Evolutionary conservation across 2,113 vertebrate species (phyloP).

Genomic region (Clarias magur): DNA sequence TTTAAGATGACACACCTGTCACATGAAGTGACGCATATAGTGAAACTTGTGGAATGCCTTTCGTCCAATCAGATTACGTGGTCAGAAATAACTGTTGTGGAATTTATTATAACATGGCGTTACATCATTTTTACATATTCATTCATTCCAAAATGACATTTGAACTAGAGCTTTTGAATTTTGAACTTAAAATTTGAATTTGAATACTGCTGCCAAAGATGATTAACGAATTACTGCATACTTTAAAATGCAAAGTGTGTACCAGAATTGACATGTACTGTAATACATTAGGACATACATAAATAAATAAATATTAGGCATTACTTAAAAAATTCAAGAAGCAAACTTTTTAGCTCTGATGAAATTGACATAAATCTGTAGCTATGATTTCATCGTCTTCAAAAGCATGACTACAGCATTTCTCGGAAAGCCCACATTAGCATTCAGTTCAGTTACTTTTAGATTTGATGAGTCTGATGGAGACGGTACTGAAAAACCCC

Average conservation of each 20-base stretch:
- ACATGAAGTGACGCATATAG: too few relatives aligned
- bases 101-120: not conserved
- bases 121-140: not conserved
- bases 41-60: too few relatives aligned
- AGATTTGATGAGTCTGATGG: slow-evolving; percentile 39
- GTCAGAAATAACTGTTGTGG: too few relatives aligned
- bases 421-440: not conserved
- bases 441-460: not conserved
- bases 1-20: too few relatives aligned
- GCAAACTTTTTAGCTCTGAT: not conserved
- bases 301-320: not conserved
- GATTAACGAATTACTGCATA: not conserved
- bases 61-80: too few relatives aligned
- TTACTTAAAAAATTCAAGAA: not conserved
- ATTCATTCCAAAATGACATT: not conserved
- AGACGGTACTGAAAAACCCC: slow-evolving; percentile 5
- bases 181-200: too few relatives aligned
- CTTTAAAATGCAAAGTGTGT: not conserved
- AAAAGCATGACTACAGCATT: not conserved
- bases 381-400: not conserved
- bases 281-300: not conserved
- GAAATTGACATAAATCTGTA: not conserved
- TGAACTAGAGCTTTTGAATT: not conserved
- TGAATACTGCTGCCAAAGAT: not conserved
- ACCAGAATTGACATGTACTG: not conserved